Conservation (phyloP, 1,140 invertebrate genomes). For the Macrocentrus cingulum region DNA sequence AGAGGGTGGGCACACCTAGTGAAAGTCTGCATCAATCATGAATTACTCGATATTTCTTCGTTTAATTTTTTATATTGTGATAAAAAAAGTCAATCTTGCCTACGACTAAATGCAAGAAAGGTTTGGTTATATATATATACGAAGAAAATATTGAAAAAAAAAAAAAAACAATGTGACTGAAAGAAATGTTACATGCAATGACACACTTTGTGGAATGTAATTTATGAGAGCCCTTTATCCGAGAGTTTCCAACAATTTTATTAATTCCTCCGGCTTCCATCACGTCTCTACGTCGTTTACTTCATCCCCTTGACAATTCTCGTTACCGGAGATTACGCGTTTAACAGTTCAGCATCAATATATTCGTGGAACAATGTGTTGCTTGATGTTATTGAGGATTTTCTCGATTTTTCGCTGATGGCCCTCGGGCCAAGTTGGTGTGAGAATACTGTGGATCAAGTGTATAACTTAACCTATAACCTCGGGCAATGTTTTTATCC, state of each 20-base stretch:
- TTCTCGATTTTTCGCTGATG: neutral
- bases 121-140: too few relatives aligned
- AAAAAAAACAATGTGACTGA: too few relatives aligned
- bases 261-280: conserved; percentile 45
- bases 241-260: conserved; percentile 50
- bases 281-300: conserved; percentile 23
- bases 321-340: conserved; percentile 18
- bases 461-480: conserved; percentile 21
- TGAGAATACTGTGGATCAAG: conserved; percentile 10
- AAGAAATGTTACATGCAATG: conserved; percentile 1
- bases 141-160: too few relatives aligned
- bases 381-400: neutral
- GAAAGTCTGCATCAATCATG: too few relatives aligned
- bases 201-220: conserved; percentile 38
- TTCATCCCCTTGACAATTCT: conserved; percentile 8
- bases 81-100: too few relatives aligned
- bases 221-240: conserved; percentile 51
- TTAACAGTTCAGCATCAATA: conserved; percentile 9
- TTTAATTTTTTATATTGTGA: too few relatives aligned
- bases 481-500: neutral
- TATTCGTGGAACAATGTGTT: neutral
- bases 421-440: neutral
- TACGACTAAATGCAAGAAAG: too few relatives aligned
- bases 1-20: too few relatives aligned
- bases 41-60: too few relatives aligned